Conservation (phyloP, 2,797 vertebrate genomes). For the Artibeus lituratus region DNA sequence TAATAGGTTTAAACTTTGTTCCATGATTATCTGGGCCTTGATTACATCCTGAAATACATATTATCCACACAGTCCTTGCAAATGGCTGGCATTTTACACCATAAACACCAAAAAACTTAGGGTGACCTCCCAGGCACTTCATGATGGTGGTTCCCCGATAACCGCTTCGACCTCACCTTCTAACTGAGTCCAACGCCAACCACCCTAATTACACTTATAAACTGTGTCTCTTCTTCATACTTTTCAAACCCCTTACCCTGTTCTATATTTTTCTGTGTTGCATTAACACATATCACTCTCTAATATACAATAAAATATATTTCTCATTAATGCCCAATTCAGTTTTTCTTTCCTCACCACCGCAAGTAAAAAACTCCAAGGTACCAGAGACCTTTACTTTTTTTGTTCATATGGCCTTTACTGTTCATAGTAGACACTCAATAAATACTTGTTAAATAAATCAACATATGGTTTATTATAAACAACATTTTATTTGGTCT, state of each 20-base stretch:
- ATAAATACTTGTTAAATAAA: conserved; percentile 27
- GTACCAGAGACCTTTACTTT: background rate
- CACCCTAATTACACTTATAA: background rate
- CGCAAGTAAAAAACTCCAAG: background rate
- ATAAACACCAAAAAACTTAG: background rate
- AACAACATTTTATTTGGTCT: background rate
- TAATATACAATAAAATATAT: background rate
- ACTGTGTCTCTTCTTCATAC: background rate
- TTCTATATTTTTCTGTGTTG: background rate
- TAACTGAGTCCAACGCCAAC: background rate
- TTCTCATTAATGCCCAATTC: background rate
- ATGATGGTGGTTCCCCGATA: background rate
- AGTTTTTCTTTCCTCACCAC: background rate
- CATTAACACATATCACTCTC: background rate
- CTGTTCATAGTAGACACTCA: background rate
- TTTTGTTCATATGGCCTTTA: background rate
- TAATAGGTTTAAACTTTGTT: background rate
- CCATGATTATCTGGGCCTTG: background rate
- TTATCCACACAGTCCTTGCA: background rate
- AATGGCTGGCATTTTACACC: background rate
- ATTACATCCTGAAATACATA: background rate
- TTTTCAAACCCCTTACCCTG: background rate
- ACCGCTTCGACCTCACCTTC: background rate
- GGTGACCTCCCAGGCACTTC: background rate
- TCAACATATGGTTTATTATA: background rate